Evolutionary conservation across 2,113 vertebrate genomes (phyloP), one percentile per base, ranked within the genome.

Genomic region (Dromaius novaehollandiae): DNA sequence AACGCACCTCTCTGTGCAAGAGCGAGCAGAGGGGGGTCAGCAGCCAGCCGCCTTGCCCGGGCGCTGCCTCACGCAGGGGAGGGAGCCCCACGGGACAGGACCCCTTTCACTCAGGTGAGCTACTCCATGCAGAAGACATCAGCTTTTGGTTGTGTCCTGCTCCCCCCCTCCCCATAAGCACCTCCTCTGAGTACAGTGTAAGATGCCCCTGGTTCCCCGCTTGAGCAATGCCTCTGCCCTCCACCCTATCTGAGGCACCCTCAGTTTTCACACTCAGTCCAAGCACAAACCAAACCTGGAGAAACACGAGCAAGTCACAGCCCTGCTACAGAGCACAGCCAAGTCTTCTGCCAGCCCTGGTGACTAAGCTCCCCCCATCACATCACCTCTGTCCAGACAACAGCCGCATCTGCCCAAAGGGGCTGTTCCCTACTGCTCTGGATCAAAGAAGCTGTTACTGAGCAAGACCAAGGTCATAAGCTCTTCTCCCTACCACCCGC

Each of bases 381-480:
- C 69, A 73, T 1, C 11, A 32, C 20, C 58, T 9, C 1, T 48
- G 64, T 28, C 61, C 80, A 18, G 42, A 40, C 66, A 55, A 46
- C 69, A 19, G 75, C 83, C 80, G 32, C 65, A 28, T 48, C 17
- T 48, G 17, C 46, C 46, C 18, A n/a, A 8, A 8, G 46, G 40
- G 53, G 2, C 7, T 73, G 8, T 6, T 60, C 34, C 8, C 38
- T 32, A 3, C 76, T 40, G 64, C 61, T 75, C 38, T 38, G 13
- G 11, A 20, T 10, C 44, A 82, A 5, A 44, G 4, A 20, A 22
- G 3, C 14, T 11, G 0, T 65, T 24, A 1, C 68, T 4, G 42
- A 78, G 24, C 64, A 19, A 7, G 13, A 8, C 16, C 22, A 15
- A n/a, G 42, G 34, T 60, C 74, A 5, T 2, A 9, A 3, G 7